phyloP scores from a whole-genome alignment of 1,140 invertebrate genomes.

The Drosophila lowei region DNA sequence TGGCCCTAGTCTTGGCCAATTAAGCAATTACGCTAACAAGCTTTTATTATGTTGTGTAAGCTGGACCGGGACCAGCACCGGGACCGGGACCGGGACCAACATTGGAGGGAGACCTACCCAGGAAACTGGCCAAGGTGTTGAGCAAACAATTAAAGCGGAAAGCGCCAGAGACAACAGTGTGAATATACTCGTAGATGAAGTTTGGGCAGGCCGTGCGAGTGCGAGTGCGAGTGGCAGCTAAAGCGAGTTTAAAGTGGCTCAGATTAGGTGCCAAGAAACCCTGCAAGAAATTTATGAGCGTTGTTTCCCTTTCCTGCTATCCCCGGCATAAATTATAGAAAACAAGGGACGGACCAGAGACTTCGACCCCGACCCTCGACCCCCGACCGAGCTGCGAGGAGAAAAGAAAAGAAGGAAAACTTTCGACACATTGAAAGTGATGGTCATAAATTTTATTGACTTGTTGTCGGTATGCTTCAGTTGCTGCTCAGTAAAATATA shows the following conservation, averaged over 20 bases:
- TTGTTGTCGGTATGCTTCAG: slow-evolving; percentile 43
- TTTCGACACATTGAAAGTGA: slow-evolving; percentile 68
- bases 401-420: slow-evolving; percentile 29
- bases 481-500: slow-evolving; percentile 25
- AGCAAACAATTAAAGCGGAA: slow-evolving; percentile 70
- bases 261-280: slow-evolving; percentile 57
- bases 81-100: slow-evolving; percentile 15
- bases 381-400: not conserved
- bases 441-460: slow-evolving; percentile 76
- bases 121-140: slow-evolving; percentile 65
- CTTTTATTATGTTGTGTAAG: slow-evolving; percentile 72
- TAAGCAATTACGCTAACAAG: slow-evolving; percentile 80
- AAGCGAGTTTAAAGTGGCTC: slow-evolving; percentile 59
- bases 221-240: not conserved
- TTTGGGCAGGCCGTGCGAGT: not conserved
- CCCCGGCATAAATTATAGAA: slow-evolving; percentile 55
- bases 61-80: not conserved
- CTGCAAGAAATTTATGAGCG: slow-evolving; percentile 53
- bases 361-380: slow-evolving; percentile 9
- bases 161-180: slow-evolving; percentile 30
- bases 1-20: slow-evolving; percentile 55
- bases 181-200: not conserved
- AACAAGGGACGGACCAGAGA: slow-evolving; percentile 40
- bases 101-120: slow-evolving; percentile 23
- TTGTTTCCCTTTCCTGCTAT: slow-evolving; percentile 44